A percentile compares a stretch with the other conserved stretches of the same genome.
Evolutionary conservation across 2,113 vertebrate genomes (phyloP).

Genomic region (Lophotis ruficrista): DNA sequence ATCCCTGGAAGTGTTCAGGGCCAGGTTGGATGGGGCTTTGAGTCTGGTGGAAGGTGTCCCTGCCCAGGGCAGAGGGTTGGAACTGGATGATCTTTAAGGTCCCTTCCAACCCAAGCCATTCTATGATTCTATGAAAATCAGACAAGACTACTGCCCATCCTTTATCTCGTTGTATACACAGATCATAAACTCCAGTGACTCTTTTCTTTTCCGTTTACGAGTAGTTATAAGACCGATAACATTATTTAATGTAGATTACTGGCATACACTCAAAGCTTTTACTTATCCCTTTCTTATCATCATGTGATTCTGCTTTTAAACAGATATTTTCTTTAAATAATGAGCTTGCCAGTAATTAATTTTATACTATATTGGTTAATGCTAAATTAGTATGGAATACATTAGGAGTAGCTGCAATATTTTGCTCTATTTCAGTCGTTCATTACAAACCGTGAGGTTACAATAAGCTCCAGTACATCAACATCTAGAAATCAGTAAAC

Average conservation of each 20-base stretch:
- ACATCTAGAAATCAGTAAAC: neutral
- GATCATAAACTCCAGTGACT: neutral
- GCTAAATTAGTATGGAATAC: neutral
- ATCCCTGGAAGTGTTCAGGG: no score
- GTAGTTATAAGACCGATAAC: neutral
- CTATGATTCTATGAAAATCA: neutral
- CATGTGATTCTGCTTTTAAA: neutral
- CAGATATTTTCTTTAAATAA: neutral
- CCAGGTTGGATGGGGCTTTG: no score
- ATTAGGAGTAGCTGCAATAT: neutral
- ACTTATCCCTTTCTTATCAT: neutral
- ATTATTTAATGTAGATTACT: neutral
- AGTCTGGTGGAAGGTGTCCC: no score
- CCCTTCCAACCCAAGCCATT: no score
- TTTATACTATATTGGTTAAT: neutral
- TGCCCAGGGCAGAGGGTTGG: no score
- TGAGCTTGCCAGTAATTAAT: neutral
- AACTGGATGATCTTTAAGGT: no score
- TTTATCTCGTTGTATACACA: neutral
- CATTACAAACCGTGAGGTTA: neutral
- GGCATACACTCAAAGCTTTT: neutral
- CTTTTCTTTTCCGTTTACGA: neutral
- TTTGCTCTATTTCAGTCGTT: neutral
- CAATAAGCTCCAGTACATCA: neutral
- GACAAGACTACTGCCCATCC: neutral